Evolutionary conservation across 2,888 invertebrate species (phyloP).

Genomic region (Germaria angustata): DNA sequence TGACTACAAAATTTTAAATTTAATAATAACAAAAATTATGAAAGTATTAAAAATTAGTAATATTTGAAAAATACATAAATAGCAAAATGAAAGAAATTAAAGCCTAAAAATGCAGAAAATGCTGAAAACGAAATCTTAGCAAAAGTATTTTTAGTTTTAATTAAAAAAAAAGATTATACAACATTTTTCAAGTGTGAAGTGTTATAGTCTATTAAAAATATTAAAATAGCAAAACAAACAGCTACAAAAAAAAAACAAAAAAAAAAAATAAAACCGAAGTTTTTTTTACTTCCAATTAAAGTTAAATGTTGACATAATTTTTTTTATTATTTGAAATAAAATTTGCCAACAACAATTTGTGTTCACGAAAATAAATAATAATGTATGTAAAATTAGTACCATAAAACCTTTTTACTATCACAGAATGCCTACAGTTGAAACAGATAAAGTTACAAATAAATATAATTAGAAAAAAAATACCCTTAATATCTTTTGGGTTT

Average conservation of each 20-base stretch:
- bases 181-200: neutral
- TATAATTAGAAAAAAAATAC: neutral
- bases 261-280: slow-evolving; percentile 28
- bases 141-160: neutral
- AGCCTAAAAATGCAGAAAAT: neutral
- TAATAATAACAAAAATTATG: no score
- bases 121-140: neutral
- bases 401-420: slow-evolving; percentile 16
- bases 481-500: slow-evolving; percentile 3
- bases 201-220: neutral
- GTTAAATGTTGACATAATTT: slow-evolving; percentile 68
- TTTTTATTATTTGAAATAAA: neutral
- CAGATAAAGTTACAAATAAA: slow-evolving; percentile 31
- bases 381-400: neutral
- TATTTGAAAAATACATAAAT: neutral
- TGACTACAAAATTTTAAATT: neutral
- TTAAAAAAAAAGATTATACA: neutral
- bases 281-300: slow-evolving; percentile 73
- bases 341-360: slow-evolving; percentile 13
- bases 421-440: neutral
- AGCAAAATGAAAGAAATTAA: neutral
- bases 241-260: neutral
- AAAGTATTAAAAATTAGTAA: neutral
- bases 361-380: neutral
- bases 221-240: neutral